These are phyloP conservation scores for Stegophylla sp. DNA, from an alignment of 2,888 invertebrate species.

Conservation along the genomic window DNA sequence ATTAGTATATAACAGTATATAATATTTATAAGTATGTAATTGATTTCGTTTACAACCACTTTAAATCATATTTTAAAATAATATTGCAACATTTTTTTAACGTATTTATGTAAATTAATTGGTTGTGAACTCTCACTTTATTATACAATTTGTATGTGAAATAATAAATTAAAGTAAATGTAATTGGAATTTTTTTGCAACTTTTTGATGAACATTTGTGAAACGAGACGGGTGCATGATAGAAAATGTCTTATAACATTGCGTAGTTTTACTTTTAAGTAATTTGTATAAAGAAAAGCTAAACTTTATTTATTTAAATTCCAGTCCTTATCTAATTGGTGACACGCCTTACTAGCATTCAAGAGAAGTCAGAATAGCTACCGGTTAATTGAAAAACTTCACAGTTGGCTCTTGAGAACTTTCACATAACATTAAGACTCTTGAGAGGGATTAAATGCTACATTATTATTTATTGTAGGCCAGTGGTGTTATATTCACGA, in stretches of 20 bases:
- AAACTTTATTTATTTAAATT: neutral
- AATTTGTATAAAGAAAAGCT: slow-evolving; percentile 15
- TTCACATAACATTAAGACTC: slow-evolving; percentile 16
- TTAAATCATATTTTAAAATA: too few relatives aligned
- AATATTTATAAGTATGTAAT: too few relatives aligned
- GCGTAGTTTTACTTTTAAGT: neutral
- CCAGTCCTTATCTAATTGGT: slow-evolving; percentile 22
- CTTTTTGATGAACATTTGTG: too few relatives aligned
- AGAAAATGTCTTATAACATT: neutral
- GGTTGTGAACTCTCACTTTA: too few relatives aligned
- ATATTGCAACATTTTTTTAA: too few relatives aligned
- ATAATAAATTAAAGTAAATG: too few relatives aligned
- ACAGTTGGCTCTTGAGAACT: slow-evolving; percentile 20
- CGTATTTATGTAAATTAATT: too few relatives aligned
- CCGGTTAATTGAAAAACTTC: slow-evolving; percentile 36
- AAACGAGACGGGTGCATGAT: too few relatives aligned
- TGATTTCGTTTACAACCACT: too few relatives aligned
- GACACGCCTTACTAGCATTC: neutral
- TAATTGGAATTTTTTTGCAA: too few relatives aligned
- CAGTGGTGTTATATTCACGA: neutral
- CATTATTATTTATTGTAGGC: neutral
- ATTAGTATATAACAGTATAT: too few relatives aligned
- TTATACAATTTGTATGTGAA: too few relatives aligned
- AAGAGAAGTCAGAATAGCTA: slow-evolving; percentile 5
- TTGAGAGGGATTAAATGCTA: slow-evolving; percentile 1